Evolutionary conservation across 2,888 invertebrate species (phyloP).

Genomic region (Actias luna): DNA sequence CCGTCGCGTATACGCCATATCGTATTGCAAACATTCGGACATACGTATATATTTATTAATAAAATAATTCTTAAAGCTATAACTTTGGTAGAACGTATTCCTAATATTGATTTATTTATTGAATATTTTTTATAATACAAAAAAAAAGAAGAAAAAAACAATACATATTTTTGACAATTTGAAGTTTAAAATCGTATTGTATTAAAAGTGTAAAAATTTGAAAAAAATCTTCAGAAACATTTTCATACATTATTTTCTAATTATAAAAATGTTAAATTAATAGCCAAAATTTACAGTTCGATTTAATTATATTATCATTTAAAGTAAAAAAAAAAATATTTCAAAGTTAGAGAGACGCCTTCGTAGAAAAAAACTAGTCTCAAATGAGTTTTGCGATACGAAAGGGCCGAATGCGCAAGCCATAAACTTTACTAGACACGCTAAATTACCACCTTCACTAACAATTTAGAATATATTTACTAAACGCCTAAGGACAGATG

Average conservation of each 20-base stretch:
- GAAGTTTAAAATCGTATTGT: no score
- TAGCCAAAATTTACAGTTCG: no score
- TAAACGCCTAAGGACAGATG: conserved; percentile 68
- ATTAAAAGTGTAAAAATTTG: neutral
- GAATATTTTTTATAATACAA: no score
- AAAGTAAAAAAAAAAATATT: no score
- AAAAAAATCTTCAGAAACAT: neutral
- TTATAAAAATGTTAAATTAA: no score
- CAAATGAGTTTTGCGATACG: neutral
- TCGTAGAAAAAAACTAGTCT: neutral
- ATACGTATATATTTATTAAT: neutral
- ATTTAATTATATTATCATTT: no score
- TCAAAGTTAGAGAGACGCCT: no score
- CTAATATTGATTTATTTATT: neutral
- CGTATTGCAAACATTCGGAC: conserved; percentile 5
- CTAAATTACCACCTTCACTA: conserved; percentile 40
- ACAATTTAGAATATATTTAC: conserved; percentile 64
- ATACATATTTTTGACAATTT: no score
- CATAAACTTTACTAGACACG: conserved; percentile 31
- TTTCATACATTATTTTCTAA: neutral
- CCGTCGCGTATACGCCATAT: neutral
- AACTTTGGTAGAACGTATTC: neutral
- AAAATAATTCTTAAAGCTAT: neutral
- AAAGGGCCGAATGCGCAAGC: conserved; percentile 7
- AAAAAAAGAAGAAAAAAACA: no score